phyloP scores from a whole-genome alignment of 1,140 invertebrate species.

The Papilio polytes region DNA sequence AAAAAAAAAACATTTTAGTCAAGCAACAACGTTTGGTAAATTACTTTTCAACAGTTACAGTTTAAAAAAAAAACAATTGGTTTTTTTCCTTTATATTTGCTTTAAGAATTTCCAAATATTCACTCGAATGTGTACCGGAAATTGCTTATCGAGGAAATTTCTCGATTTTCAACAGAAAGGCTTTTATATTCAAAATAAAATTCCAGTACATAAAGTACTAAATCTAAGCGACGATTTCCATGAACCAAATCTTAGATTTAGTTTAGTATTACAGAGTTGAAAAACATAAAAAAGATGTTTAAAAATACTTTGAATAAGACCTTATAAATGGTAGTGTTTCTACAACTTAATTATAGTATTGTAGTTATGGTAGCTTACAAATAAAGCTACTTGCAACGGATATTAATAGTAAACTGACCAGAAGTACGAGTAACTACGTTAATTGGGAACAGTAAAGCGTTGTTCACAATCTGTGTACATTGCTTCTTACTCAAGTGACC shows the following conservation, averaged over 20 bases:
- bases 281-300: too few relatives aligned
- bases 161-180: not conserved
- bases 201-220: not conserved
- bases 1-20: too few relatives aligned
- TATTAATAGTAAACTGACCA: not conserved
- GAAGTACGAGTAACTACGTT: not conserved
- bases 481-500: constrained; percentile 2
- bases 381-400: not conserved
- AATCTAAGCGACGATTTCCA: not conserved
- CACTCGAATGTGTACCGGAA: constrained; percentile 14
- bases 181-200: not conserved
- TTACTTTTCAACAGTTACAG: not conserved
- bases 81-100: not conserved
- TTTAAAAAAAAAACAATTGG: too few relatives aligned
- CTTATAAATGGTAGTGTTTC: too few relatives aligned
- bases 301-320: too few relatives aligned
- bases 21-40: too few relatives aligned
- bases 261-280: too few relatives aligned
- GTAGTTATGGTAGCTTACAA: not conserved
- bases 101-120: not conserved
- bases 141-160: not conserved
- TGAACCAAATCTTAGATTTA: not conserved
- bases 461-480: not conserved
- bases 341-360: not conserved
- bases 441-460: not conserved